These are phyloP conservation scores for Agrotis ipsilon DNA, from an alignment of 2,888 invertebrate species.

Conservation along the genomic window DNA sequence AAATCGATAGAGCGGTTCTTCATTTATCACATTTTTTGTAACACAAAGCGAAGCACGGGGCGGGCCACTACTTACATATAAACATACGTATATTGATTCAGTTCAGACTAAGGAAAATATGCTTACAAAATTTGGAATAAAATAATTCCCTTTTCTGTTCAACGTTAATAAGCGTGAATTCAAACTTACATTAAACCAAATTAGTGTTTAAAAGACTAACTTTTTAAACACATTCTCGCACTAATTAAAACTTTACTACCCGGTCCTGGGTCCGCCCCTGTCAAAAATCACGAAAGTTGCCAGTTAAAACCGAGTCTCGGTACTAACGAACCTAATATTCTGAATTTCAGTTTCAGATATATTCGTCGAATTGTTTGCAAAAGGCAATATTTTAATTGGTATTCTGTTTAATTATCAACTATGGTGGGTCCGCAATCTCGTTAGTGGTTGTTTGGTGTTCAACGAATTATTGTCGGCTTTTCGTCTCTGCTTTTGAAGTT, in stretches of 20 bases:
- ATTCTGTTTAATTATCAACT: slow-evolving; percentile 66
- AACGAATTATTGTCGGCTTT: slow-evolving; percentile 46
- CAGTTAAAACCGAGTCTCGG: slow-evolving; percentile 66
- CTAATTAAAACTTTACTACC: slow-evolving; percentile 33
- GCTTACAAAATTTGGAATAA: too few species aligned
- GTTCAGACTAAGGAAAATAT: too few species aligned
- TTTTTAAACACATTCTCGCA: slow-evolving; percentile 8
- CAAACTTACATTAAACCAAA: neutral
- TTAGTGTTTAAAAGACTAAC: neutral
- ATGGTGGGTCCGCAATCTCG: slow-evolving; percentile 62
- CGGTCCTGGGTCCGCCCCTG: slow-evolving; percentile 46
- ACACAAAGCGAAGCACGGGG: too few species aligned
- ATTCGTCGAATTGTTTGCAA: slow-evolving; percentile 71
- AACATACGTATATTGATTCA: too few species aligned
- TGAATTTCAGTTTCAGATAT: slow-evolving; percentile 54
- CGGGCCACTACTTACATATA: too few species aligned
- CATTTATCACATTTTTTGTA: too few species aligned
- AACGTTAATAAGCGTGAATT: neutral
- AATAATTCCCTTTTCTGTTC: neutral
- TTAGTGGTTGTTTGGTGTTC: slow-evolving; percentile 65
- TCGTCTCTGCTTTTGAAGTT: slow-evolving; percentile 35
- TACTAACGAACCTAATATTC: slow-evolving; percentile 77
- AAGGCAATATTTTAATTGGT: slow-evolving; percentile 80
- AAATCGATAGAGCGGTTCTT: too few species aligned
- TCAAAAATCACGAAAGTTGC: slow-evolving; percentile 44